These are phyloP conservation scores for Caenorhabditis auriculariae DNA, from an alignment of 2,888 invertebrate species.

Conservation along the genomic window DNA sequence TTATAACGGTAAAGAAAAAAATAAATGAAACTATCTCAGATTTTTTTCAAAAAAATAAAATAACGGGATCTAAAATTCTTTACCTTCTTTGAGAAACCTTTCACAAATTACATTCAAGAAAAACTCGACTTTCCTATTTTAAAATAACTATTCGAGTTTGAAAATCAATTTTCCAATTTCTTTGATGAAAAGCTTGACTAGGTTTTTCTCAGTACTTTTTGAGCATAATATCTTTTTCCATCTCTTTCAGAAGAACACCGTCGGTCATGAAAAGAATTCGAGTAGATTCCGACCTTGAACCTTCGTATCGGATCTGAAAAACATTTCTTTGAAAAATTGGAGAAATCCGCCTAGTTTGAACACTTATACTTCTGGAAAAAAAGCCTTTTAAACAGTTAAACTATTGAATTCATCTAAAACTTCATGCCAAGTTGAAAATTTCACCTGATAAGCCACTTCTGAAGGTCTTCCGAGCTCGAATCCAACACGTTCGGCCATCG, in stretches of 20 bases:
- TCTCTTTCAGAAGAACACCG: constrained; percentile 87
- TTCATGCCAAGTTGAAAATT: not conserved
- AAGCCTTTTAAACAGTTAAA: not conserved
- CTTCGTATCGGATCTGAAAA: constrained; percentile 84
- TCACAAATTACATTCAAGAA: not conserved
- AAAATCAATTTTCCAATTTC: too few relatives aligned
- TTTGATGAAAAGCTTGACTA: too few relatives aligned
- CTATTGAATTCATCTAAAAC: not conserved
- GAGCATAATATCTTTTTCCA: constrained; percentile 70
- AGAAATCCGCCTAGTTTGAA: too few relatives aligned
- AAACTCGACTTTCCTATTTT: too few relatives aligned
- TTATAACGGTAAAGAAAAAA: too few relatives aligned
- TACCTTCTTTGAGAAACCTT: not conserved
- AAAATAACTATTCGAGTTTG: too few relatives aligned
- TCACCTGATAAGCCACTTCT: constrained; percentile 78
- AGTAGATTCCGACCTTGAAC: constrained; percentile 80
- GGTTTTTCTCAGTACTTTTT: too few relatives aligned
- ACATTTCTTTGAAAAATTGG: too few relatives aligned
- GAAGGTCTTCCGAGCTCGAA: constrained; percentile 80
- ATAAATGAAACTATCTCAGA: too few relatives aligned
- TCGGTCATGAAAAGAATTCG: constrained; percentile 99
- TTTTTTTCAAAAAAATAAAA: too few relatives aligned
- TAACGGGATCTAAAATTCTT: not conserved
- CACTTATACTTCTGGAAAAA: not conserved
- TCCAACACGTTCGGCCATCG: constrained; percentile 89